Evolutionary conservation across 2,888 invertebrate species (phyloP).

Genomic region (Orchesella flavescens): DNA sequence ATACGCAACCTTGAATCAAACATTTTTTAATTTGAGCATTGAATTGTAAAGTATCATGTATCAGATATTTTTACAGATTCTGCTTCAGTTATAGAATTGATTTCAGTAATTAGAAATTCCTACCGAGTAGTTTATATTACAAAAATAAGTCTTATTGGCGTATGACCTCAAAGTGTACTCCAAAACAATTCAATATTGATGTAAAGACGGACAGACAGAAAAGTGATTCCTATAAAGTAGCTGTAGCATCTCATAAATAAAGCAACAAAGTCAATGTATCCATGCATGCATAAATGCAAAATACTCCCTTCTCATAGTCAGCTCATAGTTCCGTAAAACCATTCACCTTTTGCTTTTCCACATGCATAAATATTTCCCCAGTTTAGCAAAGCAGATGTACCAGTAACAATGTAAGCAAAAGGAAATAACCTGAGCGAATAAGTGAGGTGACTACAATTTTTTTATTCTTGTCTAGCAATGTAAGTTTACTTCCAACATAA

Average conservation of each 20-base stretch:
- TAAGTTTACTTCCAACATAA: constrained; percentile 9
- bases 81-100: no score
- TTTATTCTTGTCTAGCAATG: constrained; percentile 37
- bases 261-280: constrained; percentile 47
- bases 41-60: no score
- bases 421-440: constrained; percentile 60
- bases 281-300: constrained; percentile 55
- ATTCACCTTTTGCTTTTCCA: constrained; percentile 8
- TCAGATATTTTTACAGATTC: no score
- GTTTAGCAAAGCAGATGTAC: constrained; percentile 49
- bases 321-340: background rate
- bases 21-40: no score
- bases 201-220: background rate
- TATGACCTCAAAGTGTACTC: no score
- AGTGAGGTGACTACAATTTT: constrained; percentile 52
- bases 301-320: background rate
- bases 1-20: no score
- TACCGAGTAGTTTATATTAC: no score
- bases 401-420: constrained; percentile 45
- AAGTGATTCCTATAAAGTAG: no score
- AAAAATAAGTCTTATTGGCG: no score
- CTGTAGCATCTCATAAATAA: background rate
- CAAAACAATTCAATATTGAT: constrained; percentile 18
- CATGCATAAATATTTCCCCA: constrained; percentile 32
- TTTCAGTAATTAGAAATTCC: no score